A percentile compares a stretch with the other conserved stretches of the same genome.
Conservation (phyloP, 2,797 vertebrate species). For the Pampus argenteus region DNA sequence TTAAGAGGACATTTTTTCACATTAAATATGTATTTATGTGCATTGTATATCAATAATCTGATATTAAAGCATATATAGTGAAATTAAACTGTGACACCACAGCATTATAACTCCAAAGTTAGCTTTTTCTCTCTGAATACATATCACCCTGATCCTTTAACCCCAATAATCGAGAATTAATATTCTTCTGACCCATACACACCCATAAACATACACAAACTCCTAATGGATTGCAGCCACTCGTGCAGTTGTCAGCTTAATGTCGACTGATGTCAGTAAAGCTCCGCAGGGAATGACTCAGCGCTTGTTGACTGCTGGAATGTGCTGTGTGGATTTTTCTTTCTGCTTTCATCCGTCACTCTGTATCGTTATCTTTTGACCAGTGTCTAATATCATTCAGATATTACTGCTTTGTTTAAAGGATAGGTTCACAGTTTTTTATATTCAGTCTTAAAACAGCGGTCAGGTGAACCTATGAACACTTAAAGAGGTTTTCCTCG, state of each 20-base stretch:
- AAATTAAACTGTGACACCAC: neutral
- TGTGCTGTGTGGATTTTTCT: conserved; percentile 5
- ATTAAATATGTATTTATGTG: conserved; percentile 9
- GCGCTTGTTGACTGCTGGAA: conserved; percentile 7
- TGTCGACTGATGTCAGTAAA: neutral
- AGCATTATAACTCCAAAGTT: conserved; percentile 1
- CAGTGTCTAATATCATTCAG: neutral
- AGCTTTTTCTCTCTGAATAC: neutral
- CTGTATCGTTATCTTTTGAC: conserved; percentile 9
- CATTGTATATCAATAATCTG: conserved; percentile 6
- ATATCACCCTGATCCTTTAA: neutral
- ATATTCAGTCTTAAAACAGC: neutral
- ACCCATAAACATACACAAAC: conserved; percentile 8
- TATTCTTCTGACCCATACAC: conserved; percentile 10
- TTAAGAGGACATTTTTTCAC: neutral
- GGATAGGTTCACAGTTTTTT: neutral
- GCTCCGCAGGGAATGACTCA: conserved; percentile 16
- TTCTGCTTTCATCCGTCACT: neutral
- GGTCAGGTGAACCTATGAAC: neutral
- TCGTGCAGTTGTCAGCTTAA: conserved; percentile 14
- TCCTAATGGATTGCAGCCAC: neutral
- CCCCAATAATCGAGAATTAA: neutral
- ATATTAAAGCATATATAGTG: neutral
- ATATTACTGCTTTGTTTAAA: neutral
- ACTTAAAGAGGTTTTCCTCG: neutral